Conservation (phyloP, 1,140 invertebrate genomes). For the Oppia nitens region DNA sequence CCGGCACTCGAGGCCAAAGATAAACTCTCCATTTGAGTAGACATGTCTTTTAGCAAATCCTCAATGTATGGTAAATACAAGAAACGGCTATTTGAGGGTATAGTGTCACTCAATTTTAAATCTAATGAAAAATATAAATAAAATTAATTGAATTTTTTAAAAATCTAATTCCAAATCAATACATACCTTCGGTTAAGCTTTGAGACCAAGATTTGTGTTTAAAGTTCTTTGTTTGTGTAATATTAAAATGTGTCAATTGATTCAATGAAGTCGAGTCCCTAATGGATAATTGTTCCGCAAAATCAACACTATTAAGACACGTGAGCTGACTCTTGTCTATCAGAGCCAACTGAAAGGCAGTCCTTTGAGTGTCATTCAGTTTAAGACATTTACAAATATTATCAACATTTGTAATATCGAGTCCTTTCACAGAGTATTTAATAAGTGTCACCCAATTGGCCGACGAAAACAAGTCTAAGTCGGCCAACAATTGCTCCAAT, state of each 20-base stretch:
- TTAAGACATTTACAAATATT: conserved; percentile 1
- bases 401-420: not conserved
- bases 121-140: not conserved
- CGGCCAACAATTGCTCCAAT: conserved; percentile 2
- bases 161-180: not conserved
- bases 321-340: not conserved
- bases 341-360: not conserved
- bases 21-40: not conserved
- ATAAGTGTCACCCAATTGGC: not conserved
- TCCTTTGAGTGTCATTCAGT: not conserved
- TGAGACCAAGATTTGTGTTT: not conserved
- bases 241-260: not conserved
- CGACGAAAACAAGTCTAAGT: not conserved
- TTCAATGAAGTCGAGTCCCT: not conserved
- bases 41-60: not conserved
- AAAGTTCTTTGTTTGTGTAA: not conserved
- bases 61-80: not conserved
- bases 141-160: not conserved
- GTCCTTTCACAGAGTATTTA: not conserved
- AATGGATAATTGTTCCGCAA: not conserved
- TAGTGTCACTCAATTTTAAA: not conserved
- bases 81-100: not conserved
- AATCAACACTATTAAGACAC: not conserved
- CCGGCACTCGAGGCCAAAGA: not conserved
- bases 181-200: not conserved